Conservation (phyloP, 2,888 invertebrate genomes). For the Malachius bipustulatus region DNA sequence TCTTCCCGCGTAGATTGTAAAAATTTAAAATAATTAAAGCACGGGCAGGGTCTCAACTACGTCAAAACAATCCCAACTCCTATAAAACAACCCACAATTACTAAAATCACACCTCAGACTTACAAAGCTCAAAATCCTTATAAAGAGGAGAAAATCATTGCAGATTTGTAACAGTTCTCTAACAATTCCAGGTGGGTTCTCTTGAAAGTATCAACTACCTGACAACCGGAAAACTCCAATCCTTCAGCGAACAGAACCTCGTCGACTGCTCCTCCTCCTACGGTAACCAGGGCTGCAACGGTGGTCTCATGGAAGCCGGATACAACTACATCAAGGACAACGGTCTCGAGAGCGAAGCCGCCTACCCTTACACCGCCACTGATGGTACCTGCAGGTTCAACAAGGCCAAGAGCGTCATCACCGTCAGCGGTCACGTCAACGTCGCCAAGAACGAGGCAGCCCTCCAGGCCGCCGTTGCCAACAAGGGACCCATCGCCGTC, state of each 20-base stretch:
- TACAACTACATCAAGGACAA: constrained; percentile 37
- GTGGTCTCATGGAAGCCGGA: constrained; percentile 40
- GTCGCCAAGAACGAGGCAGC: constrained; percentile 59
- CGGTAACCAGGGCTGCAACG: constrained; percentile 41
- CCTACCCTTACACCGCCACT: constrained; percentile 42
- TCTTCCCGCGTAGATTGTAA: too few relatives aligned
- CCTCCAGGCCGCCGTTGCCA: constrained; percentile 63
- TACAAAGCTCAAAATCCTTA: too few relatives aligned
- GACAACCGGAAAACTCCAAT: constrained; percentile 37
- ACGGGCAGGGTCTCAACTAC: too few relatives aligned
- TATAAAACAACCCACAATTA: too few relatives aligned
- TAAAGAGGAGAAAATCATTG: too few relatives aligned
- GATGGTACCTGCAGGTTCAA: constrained; percentile 19
- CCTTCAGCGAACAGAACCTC: constrained; percentile 44
- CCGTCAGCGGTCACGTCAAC: constrained; percentile 52
- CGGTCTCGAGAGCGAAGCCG: constrained; percentile 41
- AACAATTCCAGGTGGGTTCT: constrained; percentile 44
- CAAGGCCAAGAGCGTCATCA: constrained; percentile 11
- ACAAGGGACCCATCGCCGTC: constrained; percentile 72
- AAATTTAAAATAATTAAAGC: too few relatives aligned
- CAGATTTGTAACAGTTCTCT: too few relatives aligned
- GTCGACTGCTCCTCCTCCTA: constrained; percentile 41
- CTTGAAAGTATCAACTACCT: constrained; percentile 41
- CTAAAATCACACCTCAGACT: too few relatives aligned
- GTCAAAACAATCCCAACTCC: too few relatives aligned